Evolutionary conservation across 2,113 vertebrate genomes (phyloP).

Genomic region (Chitala chitala): DNA sequence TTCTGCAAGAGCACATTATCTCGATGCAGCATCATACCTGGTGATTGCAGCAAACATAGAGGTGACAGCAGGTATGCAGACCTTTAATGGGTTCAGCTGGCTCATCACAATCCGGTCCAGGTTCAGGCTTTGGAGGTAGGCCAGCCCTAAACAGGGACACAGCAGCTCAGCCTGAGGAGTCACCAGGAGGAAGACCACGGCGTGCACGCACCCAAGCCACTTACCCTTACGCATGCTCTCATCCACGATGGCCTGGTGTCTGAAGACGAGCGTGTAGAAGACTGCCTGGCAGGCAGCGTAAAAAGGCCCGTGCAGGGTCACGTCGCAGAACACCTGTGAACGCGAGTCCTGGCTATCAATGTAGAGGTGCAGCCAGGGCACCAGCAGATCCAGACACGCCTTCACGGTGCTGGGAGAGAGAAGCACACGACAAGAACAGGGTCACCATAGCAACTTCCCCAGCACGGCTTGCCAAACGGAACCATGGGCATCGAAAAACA

Average conservation of each 20-base stretch:
- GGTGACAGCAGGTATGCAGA: constrained; percentile 82
- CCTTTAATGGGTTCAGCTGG: constrained; percentile 92
- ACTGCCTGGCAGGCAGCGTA: constrained; percentile 84
- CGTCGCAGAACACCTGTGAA: constrained; percentile 75
- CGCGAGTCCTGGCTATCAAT: constrained; percentile 81
- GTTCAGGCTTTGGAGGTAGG: constrained; percentile 86
- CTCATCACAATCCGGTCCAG: constrained; percentile 91
- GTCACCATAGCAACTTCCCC: neutral
- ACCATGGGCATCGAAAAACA: no score
- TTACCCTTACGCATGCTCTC: constrained; percentile 83
- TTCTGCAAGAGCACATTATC: no score
- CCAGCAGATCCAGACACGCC: constrained; percentile 84
- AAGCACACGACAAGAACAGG: no score
- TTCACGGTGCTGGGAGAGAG: constrained; percentile 72
- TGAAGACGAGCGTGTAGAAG: constrained; percentile 87
- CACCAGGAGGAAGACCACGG: no score
- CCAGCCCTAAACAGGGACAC: constrained; percentile 66
- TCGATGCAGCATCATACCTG: constrained; percentile 60
- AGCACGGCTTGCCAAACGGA: neutral
- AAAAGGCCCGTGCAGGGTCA: constrained; percentile 84
- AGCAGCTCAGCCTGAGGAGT: neutral
- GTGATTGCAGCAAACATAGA: constrained; percentile 90
- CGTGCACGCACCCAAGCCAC: constrained; percentile 6
- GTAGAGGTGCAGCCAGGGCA: constrained; percentile 86
- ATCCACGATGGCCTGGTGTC: constrained; percentile 78